Evolutionary conservation across 1,140 invertebrate genomes (phyloP).

Genomic region (Nasonia vitripennis): DNA sequence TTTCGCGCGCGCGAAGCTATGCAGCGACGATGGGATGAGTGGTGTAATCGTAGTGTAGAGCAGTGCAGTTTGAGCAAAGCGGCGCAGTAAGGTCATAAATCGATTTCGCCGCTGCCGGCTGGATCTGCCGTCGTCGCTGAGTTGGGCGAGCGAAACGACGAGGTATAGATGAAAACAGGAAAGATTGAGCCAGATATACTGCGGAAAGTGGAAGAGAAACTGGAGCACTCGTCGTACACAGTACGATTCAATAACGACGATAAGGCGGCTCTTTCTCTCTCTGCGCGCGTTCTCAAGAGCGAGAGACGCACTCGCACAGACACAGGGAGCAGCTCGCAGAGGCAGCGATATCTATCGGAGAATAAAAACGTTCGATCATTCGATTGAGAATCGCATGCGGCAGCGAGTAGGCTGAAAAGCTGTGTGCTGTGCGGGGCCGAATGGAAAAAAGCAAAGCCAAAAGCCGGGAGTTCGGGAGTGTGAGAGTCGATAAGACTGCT

Average conservation of each 20-base stretch:
- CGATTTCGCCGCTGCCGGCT: neutral
- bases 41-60: neutral
- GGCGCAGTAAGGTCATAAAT: neutral
- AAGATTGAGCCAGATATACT: slow-evolving; percentile 27
- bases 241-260: slow-evolving; percentile 51
- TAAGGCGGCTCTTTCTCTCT: slow-evolving; percentile 33
- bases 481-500: slow-evolving; percentile 28
- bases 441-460: slow-evolving; percentile 1
- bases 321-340: no score
- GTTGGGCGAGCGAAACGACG: neutral
- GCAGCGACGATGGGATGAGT: neutral
- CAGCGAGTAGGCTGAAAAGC: neutral
- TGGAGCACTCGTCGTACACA: slow-evolving; percentile 36
- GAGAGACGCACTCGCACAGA: neutral
- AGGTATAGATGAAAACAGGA: slow-evolving; percentile 34
- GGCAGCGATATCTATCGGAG: slow-evolving; percentile 24
- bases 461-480: neutral
- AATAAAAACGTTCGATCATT: slow-evolving; percentile 38
- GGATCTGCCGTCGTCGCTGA: neutral
- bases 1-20: neutral
- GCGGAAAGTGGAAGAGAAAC: slow-evolving; percentile 21
- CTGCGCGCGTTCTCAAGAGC: neutral
- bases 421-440: neutral
- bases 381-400: slow-evolving; percentile 25
- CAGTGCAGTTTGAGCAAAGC: neutral